Evolutionary conservation across 2,797 vertebrate species (phyloP).

Genomic region (Yasuhikotakia modesta): DNA sequence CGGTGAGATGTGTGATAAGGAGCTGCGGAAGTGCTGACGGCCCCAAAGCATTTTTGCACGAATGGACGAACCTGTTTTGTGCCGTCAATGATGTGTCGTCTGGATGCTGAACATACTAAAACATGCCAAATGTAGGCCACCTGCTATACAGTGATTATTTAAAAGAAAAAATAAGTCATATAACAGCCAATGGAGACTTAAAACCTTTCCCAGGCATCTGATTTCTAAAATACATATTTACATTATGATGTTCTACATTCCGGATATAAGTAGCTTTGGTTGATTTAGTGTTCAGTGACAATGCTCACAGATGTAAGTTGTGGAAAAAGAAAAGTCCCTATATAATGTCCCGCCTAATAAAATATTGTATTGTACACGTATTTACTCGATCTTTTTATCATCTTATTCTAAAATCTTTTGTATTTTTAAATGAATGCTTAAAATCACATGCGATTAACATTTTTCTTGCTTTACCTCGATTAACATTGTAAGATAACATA

Average conservation of each 20-base stretch:
- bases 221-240: conserved; percentile 82
- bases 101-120: conserved; percentile 84
- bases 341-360: conserved; percentile 84
- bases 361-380: conserved; percentile 83
- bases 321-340: conserved; percentile 78
- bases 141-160: conserved; percentile 78
- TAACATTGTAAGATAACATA: neutral
- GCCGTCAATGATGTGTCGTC: conserved; percentile 82
- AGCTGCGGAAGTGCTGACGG: conserved; percentile 89
- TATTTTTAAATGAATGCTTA: neutral
- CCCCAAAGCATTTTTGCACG: conserved; percentile 93
- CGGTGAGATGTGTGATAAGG: conserved; percentile 84
- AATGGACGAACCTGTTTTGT: conserved; percentile 82
- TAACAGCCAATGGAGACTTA: conserved; percentile 76
- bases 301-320: conserved; percentile 80
- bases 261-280: conserved; percentile 81
- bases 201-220: conserved; percentile 75
- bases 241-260: conserved; percentile 82
- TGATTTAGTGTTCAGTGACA: conserved; percentile 81
- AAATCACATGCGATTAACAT: neutral
- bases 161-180: conserved; percentile 77
- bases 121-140: conserved; percentile 80
- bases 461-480: neutral
- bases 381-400: conserved; percentile 68
- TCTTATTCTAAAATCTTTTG: neutral